Conservation (phyloP, 2,888 invertebrate species). For the Lochmaea capreae region DNA sequence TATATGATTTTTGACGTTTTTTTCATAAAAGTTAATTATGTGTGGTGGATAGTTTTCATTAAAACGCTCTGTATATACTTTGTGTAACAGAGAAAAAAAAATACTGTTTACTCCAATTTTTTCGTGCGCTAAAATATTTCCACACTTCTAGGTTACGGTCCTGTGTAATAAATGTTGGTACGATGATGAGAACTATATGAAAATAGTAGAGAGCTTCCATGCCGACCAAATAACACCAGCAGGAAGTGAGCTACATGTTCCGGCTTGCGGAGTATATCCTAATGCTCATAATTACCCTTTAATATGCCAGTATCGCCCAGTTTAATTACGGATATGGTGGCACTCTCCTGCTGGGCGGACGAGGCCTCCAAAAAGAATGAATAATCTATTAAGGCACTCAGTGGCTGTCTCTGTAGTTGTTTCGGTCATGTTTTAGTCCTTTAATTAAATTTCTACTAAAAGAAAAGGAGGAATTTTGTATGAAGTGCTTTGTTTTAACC, state of each 20-base stretch:
- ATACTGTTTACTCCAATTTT: too few species aligned
- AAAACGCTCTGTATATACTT: too few species aligned
- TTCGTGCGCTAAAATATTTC: too few species aligned
- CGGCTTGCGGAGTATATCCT: conserved; percentile 53
- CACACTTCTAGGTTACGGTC: not conserved
- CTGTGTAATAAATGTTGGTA: not conserved
- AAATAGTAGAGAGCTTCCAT: conserved; percentile 9
- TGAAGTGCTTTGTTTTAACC: not conserved
- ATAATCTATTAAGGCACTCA: conserved; percentile 50
- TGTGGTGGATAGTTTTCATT: too few species aligned
- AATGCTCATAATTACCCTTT: conserved; percentile 60
- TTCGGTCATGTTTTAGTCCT: not conserved
- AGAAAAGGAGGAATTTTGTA: not conserved
- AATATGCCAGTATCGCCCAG: conserved; percentile 55
- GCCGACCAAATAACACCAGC: conserved; percentile 33
- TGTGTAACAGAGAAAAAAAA: too few species aligned
- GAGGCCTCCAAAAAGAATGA: conserved; percentile 43
- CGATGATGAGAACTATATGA: not conserved
- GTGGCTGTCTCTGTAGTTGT: not conserved
- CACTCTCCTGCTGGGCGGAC: conserved; percentile 37
- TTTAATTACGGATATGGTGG: conserved; percentile 50
- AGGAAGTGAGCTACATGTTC: conserved; percentile 56
- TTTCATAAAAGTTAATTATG: too few species aligned
- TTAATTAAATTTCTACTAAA: not conserved
- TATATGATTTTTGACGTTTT: too few species aligned